These are phyloP conservation scores for Trichosurus vulpecula DNA, from an alignment of 2,797 vertebrate species.

Conservation along the genomic window DNA sequence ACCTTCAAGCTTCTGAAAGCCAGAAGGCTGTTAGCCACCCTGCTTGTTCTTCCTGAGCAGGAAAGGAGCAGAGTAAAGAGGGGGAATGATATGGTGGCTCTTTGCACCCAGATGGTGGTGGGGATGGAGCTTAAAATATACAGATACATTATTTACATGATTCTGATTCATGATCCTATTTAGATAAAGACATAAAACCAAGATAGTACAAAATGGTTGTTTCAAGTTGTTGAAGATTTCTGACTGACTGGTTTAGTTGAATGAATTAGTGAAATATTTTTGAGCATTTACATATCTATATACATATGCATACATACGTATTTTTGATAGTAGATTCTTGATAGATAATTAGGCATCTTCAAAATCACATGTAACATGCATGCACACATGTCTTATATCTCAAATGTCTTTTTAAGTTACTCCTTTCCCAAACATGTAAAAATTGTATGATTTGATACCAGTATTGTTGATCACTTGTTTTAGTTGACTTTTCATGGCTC, in stretches of 20 bases:
- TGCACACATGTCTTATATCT: background rate
- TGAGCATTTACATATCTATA: constrained; percentile 21
- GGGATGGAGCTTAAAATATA: constrained; percentile 29
- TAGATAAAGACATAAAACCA: background rate
- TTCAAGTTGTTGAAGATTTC: constrained; percentile 42
- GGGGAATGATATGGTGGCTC: background rate
- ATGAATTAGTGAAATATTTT: constrained; percentile 28
- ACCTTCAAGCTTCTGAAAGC: background rate
- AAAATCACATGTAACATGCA: background rate
- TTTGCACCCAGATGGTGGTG: constrained; percentile 26
- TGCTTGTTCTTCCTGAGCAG: background rate
- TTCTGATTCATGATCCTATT: background rate
- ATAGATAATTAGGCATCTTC: background rate
- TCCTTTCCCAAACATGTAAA: background rate
- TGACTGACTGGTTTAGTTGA: constrained; percentile 28
- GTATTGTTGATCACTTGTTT: background rate
- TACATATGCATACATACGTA: too few relatives aligned
- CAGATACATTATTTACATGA: constrained; percentile 21
- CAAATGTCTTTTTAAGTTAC: constrained; percentile 38
- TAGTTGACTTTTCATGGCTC: background rate
- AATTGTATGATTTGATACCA: background rate
- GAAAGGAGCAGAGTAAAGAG: background rate
- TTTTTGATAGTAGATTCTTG: too few relatives aligned
- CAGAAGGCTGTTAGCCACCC: background rate
- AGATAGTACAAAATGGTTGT: background rate